Conservation (phyloP, 2,888 invertebrate genomes). For the Tolmerus cingulatus region DNA sequence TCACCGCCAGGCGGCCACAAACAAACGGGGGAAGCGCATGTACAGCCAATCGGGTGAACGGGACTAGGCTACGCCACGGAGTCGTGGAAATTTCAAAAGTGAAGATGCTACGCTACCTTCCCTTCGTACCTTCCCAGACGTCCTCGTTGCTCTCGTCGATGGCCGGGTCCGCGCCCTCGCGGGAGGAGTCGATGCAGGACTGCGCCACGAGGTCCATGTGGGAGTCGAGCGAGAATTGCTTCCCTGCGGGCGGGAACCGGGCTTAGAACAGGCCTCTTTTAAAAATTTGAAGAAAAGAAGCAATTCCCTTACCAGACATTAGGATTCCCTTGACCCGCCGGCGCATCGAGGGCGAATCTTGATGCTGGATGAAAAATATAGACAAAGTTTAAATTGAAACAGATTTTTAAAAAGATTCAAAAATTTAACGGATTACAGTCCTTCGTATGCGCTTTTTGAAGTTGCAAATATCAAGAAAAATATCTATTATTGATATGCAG, state of each 20-base stretch:
- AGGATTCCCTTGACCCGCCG: constrained; percentile 86
- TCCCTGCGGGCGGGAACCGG: constrained; percentile 58
- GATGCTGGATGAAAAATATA: constrained; percentile 54
- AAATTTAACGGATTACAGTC: not conserved
- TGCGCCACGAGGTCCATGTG: constrained; percentile 86
- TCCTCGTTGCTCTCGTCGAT: constrained; percentile 61
- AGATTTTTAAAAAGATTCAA: not conserved
- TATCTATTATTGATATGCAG: too few species aligned
- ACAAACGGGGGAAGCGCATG: not conserved
- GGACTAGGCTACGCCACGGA: not conserved
- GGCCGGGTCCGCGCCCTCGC: constrained; percentile 47
- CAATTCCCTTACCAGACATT: constrained; percentile 72
- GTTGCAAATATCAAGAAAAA: too few species aligned
- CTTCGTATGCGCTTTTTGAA: too few species aligned
- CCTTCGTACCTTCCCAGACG: constrained; percentile 64
- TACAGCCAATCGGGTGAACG: constrained; percentile 35
- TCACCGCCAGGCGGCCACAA: not conserved
- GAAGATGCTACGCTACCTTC: constrained; percentile 60
- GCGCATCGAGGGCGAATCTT: constrained; percentile 75
- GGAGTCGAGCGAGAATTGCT: constrained; percentile 90
- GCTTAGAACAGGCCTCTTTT: not conserved
- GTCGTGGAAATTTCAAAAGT: constrained; percentile 17
- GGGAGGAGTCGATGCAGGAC: constrained; percentile 67
- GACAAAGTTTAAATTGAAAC: not conserved
- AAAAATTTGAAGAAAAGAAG: not conserved